These are phyloP conservation scores for Chloebia gouldiae DNA, from an alignment of 2,113 vertebrate species.

Conservation along the genomic window DNA sequence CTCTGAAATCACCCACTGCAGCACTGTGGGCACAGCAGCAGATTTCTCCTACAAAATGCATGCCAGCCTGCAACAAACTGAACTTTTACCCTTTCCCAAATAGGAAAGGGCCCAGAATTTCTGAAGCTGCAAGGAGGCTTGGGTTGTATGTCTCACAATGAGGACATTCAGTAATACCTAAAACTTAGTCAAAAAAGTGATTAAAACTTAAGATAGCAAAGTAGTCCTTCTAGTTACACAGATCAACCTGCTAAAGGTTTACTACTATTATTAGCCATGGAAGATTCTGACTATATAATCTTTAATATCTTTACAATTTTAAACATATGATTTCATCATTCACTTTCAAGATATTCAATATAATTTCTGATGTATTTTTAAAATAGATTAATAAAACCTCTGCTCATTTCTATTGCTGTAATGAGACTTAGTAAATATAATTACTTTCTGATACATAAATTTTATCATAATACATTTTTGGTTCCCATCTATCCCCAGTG, in stretches of 20 bases:
- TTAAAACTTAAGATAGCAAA: neutral
- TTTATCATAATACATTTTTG: neutral
- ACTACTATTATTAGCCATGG: neutral
- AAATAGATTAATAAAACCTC: slow-evolving; percentile 22
- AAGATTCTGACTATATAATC: neutral
- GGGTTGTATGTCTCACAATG: slow-evolving; percentile 76
- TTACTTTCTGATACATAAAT: neutral
- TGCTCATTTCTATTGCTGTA: neutral
- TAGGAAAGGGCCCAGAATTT: slow-evolving; percentile 75
- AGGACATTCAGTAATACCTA: neutral
- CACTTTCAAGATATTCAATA: neutral
- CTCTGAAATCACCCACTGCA: slow-evolving; percentile 24
- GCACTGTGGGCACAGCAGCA: slow-evolving; percentile 40
- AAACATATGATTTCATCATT: neutral
- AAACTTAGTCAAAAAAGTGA: neutral
- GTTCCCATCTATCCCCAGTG: neutral
- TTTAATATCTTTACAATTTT: neutral
- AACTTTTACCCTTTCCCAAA: slow-evolving; percentile 78
- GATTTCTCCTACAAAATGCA: slow-evolving; percentile 1
- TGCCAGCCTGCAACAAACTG: neutral
- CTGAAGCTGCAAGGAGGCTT: slow-evolving; percentile 78
- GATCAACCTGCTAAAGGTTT: neutral
- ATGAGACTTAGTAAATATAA: neutral
- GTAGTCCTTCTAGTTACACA: neutral
- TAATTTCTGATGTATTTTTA: neutral